These are phyloP conservation scores for Chironomus tepperi DNA, from an alignment of 1,140 invertebrate genomes.

Conservation along the genomic window DNA sequence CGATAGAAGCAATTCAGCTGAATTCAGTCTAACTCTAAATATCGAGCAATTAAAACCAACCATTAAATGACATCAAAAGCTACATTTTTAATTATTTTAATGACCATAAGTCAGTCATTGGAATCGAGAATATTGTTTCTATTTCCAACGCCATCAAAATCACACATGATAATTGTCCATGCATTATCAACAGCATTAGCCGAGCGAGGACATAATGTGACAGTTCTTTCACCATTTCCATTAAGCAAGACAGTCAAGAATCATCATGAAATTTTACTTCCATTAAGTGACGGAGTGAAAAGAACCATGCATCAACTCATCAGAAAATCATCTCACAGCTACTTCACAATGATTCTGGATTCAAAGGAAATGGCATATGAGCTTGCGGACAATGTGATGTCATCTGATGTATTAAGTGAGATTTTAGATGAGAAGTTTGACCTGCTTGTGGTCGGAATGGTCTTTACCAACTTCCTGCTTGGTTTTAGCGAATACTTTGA, in stretches of 20 bases:
- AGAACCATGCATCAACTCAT: not conserved
- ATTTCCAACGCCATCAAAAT: constrained; percentile 30
- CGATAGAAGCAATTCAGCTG: no score
- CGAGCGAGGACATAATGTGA: constrained; percentile 31
- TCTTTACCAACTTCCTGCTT: constrained; percentile 35
- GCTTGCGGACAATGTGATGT: not conserved
- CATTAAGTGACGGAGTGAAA: not conserved
- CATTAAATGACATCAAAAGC: not conserved
- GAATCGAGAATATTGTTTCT: constrained; percentile 30
- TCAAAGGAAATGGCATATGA: not conserved
- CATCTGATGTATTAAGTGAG: not conserved
- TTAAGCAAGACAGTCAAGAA: constrained; percentile 20
- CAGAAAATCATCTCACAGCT: not conserved
- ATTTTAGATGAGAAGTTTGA: constrained; percentile 30
- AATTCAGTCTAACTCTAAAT: no score
- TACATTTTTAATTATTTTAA: not conserved
- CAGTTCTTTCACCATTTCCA: constrained; percentile 28
- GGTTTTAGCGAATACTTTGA: constrained; percentile 33
- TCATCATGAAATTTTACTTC: not conserved
- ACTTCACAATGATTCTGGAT: not conserved
- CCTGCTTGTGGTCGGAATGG: constrained; percentile 34
- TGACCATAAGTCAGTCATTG: not conserved
- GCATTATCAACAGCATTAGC: constrained; percentile 29
- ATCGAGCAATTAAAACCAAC: no score
- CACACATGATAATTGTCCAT: constrained; percentile 30